Base-by-base conservation (phyloP, 2,113 vertebrate genomes). In the Numenius arquata region DNA sequence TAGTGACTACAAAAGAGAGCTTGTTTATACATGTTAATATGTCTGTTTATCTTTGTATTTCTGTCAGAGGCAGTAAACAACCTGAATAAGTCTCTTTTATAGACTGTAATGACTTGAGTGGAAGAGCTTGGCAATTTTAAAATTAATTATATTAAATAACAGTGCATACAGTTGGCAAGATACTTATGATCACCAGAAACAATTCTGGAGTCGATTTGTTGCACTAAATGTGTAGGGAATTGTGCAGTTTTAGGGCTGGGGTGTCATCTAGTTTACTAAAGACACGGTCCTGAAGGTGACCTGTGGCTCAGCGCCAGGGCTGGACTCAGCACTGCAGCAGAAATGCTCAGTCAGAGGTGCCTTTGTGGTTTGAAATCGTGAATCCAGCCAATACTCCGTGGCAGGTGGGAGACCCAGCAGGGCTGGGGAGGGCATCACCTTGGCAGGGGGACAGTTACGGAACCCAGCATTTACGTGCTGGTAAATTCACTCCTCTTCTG, bases 1-100 rank as follows among this genome's bases (percentile, higher is more conserved):
- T 89, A 94, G 58, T 92, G 40, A 40, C 48, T 87, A 77, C 85
- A 89, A 97, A 92, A 75, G 61, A 88, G 86, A 92, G 45, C 66
- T 89, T 79, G 78, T 89, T 96, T 95, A 81, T 93, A 76, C 84
- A 96, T 95, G 96, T 97, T 94, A 97, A 82, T 83, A 73, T 72
- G 36, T 90, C 47, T 86, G 61, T 95, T 97, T 96, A 87, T 95
- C 87, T 95, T 96, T 96, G 65, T 93, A 75, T 93, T 97, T 90
- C 81, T 96, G 81, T 63, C 87, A 79, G 19, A 73, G 92, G 88
- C 80, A 94, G 88, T 94, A 93, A 96, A 95, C 61, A 96, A 45
- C 91, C 66, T 34, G 45, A 94, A 84, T 41, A 77, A 19, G 71
- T 98, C 76, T 95, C 73, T 93, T 95, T 90, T 77, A 84, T 87